Conservation (phyloP, 1,140 invertebrate species). For the Zaprionus vittiger region DNA sequence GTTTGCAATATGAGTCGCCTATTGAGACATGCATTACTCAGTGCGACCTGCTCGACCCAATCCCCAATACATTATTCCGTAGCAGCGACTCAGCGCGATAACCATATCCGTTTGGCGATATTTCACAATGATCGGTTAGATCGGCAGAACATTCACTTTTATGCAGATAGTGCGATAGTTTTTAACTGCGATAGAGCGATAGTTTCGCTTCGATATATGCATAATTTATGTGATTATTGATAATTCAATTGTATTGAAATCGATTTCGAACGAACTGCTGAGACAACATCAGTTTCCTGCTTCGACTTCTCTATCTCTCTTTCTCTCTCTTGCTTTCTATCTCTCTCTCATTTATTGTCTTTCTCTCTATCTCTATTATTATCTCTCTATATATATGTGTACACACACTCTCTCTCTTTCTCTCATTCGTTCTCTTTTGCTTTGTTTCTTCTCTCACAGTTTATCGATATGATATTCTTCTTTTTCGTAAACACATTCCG, state of each 20-base stretch:
- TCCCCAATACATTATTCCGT: too few relatives aligned
- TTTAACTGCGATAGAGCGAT: background rate
- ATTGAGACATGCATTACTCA: conserved; percentile 23
- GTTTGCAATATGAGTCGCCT: conserved; percentile 17
- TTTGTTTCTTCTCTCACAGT: background rate
- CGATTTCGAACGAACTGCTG: background rate
- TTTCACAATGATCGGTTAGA: background rate
- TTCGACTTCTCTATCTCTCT: background rate
- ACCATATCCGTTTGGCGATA: conserved; percentile 1
- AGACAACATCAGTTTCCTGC: background rate
- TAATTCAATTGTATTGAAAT: conserved; percentile 29
- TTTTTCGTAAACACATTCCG: conserved; percentile 5
- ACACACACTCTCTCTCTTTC: background rate
- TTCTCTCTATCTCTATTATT: background rate
- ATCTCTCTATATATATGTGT: background rate
- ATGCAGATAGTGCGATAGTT: conserved; percentile 19
- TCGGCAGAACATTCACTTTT: conserved; percentile 21
- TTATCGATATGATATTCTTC: background rate
- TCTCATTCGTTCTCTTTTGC: background rate
- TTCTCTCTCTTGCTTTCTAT: background rate
- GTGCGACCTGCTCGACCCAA: background rate
- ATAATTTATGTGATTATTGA: conserved; percentile 23
- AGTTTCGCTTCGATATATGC: background rate
- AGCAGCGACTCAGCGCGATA: background rate
- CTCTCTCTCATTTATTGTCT: background rate